Evolutionary conservation across 2,797 vertebrate genomes (phyloP).

Genomic region (Leontopithecus rosalia): DNA sequence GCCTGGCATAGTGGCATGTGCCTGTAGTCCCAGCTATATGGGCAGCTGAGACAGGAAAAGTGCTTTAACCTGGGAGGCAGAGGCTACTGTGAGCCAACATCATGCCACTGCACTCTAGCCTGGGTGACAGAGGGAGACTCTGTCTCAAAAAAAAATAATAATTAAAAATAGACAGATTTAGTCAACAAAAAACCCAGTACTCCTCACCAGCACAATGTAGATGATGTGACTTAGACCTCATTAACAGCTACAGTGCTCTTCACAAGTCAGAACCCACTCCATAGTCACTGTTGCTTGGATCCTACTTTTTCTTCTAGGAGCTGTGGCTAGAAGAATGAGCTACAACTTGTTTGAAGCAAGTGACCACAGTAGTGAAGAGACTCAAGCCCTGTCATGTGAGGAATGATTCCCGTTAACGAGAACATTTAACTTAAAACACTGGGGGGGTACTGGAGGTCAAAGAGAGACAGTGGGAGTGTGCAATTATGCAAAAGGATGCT

Average conservation of each 20-base stretch:
- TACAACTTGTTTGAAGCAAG: background rate
- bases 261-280: background rate
- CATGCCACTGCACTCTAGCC: background rate
- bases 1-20: background rate
- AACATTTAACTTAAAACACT: constrained; percentile 37
- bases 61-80: background rate
- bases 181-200: background rate
- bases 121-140: background rate
- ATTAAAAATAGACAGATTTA: background rate
- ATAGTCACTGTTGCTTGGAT: background rate
- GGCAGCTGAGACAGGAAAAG: background rate
- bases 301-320: background rate
- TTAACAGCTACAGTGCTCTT: background rate
- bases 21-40: background rate
- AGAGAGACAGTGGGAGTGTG: background rate
- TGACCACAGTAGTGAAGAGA: background rate
- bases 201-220: background rate
- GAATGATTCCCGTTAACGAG: background rate
- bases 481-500: background rate
- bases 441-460: background rate
- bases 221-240: background rate
- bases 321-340: background rate
- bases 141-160: background rate
- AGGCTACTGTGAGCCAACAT: background rate
- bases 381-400: background rate